These are phyloP conservation scores for Sinodicranocentrus sp. DNA, from an alignment of 2,888 invertebrate species.

Conservation along the genomic window DNA sequence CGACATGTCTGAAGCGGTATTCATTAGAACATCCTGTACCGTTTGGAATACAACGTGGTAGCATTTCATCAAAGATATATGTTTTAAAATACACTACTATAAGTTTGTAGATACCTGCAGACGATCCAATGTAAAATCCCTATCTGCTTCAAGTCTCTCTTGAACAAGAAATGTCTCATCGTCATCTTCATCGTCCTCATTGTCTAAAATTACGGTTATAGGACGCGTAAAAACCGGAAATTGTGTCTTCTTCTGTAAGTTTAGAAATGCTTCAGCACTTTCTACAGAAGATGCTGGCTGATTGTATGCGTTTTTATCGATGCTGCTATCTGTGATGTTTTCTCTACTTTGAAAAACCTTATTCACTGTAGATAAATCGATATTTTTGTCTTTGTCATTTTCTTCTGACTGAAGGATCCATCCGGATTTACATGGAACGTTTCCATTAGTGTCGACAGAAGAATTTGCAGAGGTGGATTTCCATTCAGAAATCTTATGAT, in stretches of 20 bases:
- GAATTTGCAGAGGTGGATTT: not conserved
- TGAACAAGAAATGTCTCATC: constrained; percentile 87
- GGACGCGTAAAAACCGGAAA: constrained; percentile 79
- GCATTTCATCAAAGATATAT: constrained; percentile 2
- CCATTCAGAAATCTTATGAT: constrained; percentile 54
- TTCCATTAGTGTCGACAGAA: not conserved
- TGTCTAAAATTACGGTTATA: constrained; percentile 88
- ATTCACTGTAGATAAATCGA: not conserved
- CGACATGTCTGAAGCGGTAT: constrained; percentile 1
- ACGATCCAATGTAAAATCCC: constrained; percentile 35
- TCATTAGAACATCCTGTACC: constrained; percentile 15
- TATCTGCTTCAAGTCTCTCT: constrained; percentile 79
- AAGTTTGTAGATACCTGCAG: constrained; percentile 1
- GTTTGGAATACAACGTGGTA: not conserved
- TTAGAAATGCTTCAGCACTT: no score
- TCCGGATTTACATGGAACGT: not conserved
- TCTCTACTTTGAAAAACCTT: constrained; percentile 14
- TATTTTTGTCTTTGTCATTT: not conserved
- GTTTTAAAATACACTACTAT: not conserved
- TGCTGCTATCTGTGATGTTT: constrained; percentile 4
- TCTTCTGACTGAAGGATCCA: constrained; percentile 4
- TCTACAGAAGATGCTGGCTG: not conserved
- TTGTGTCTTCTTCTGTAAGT: not conserved
- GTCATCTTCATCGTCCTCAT: constrained; percentile 83
- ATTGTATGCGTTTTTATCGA: no score